phyloP scores from a whole-genome alignment of 2,797 vertebrate genomes.

The Danio albolineatus region DNA sequence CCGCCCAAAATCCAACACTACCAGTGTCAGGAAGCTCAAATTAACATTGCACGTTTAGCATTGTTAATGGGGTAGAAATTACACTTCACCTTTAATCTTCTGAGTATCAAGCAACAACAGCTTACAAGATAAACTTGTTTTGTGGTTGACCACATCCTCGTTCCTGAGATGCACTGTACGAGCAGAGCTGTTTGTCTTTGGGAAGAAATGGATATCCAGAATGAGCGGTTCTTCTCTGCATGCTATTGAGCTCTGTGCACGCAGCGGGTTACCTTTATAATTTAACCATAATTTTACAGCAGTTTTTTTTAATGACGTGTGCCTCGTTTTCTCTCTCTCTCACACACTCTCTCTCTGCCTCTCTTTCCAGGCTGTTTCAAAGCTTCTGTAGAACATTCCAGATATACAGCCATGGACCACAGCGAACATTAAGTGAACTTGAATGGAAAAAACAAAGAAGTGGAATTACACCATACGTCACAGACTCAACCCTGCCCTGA shows the following conservation, averaged over 20 bases:
- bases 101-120: constrained; percentile 19
- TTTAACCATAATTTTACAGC: constrained; percentile 27
- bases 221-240: constrained; percentile 14
- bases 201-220: constrained; percentile 25
- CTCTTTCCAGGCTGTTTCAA: constrained; percentile 67
- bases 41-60: constrained; percentile 10
- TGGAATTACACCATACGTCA: constrained; percentile 58
- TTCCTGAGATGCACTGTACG: not conserved
- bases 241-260: constrained; percentile 28
- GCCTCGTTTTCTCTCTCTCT: constrained; percentile 28
- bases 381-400: constrained; percentile 54
- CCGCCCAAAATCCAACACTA: not conserved
- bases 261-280: constrained; percentile 36
- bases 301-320: constrained; percentile 26
- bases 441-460: constrained; percentile 46
- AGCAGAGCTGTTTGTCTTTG: constrained; percentile 22
- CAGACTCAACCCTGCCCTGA: constrained; percentile 54
- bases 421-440: constrained; percentile 52
- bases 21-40: not conserved
- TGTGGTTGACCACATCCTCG: constrained; percentile 44
- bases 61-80: not conserved
- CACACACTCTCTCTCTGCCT: constrained; percentile 41
- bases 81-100: constrained; percentile 32
- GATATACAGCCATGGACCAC: constrained; percentile 43
- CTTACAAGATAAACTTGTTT: constrained; percentile 32